These are phyloP conservation scores for Charanyca ferruginea DNA, from an alignment of 2,888 invertebrate genomes.

Conservation along the genomic window DNA sequence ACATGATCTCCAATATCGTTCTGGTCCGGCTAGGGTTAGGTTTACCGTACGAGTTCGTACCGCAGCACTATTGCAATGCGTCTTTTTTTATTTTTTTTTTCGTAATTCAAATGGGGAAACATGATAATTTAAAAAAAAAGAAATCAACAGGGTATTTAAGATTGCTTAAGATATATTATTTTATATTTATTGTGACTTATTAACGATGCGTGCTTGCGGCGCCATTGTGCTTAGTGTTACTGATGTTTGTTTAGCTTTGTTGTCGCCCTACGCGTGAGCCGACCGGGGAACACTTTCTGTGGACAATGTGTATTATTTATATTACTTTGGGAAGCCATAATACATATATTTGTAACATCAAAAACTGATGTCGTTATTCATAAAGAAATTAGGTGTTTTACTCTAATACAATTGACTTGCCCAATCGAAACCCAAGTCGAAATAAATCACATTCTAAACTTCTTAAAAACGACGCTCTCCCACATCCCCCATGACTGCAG, in stretches of 20 bases:
- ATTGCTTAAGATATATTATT: conserved; percentile 90
- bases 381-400: conserved; percentile 1
- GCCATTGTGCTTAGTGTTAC: conserved; percentile 77
- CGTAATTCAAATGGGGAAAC: conserved; percentile 77
- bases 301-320: not conserved
- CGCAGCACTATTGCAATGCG: conserved; percentile 65
- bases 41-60: conserved; percentile 59
- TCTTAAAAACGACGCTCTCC: not conserved
- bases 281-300: not conserved
- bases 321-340: not conserved
- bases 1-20: conserved; percentile 67
- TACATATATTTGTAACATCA: not conserved
- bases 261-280: conserved; percentile 45
- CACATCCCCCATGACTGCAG: too few species aligned
- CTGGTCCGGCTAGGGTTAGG: conserved; percentile 64
- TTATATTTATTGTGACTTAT: conserved; percentile 86
- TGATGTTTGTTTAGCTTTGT: conserved; percentile 71
- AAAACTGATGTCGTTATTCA: not conserved
- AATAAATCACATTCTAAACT: not conserved
- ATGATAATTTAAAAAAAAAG: conserved; percentile 79
- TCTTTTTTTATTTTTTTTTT: conserved; percentile 69
- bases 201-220: conserved; percentile 73
- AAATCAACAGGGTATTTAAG: conserved; percentile 91
- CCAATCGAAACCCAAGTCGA: conserved; percentile 1
- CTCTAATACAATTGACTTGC: conserved; percentile 10